phyloP scores from a whole-genome alignment of 2,113 vertebrate genomes.

The Glareola pratincola region DNA sequence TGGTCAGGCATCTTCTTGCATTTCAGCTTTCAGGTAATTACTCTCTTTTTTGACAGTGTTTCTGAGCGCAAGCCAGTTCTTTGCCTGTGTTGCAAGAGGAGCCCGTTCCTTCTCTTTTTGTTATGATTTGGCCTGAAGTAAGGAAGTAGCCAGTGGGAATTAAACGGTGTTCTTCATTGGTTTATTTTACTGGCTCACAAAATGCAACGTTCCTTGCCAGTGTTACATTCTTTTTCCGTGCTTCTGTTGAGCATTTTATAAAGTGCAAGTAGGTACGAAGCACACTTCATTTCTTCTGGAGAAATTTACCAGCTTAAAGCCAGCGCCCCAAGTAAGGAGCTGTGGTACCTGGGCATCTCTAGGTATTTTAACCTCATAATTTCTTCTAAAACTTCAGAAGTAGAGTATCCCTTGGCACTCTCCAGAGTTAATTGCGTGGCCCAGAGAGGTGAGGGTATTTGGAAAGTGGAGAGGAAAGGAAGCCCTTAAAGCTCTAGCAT shows the following conservation, averaged over 20 bases:
- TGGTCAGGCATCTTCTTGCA: not conserved
- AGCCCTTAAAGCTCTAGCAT: not conserved
- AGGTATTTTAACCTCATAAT: not conserved
- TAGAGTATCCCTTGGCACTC: not conserved
- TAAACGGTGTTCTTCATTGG: not conserved
- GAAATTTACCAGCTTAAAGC: not conserved
- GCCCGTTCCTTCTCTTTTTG: not conserved
- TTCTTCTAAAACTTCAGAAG: not conserved
- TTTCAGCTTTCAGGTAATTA: constrained; percentile 8
- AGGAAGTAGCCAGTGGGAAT: not conserved
- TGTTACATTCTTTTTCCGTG: not conserved
- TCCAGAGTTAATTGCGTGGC: not conserved
- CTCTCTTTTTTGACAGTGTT: not conserved
- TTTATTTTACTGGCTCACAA: not conserved
- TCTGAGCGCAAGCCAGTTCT: not conserved
- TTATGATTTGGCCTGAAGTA: not conserved
- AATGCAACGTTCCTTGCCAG: not conserved
- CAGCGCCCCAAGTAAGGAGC: not conserved
- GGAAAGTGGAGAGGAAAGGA: not conserved
- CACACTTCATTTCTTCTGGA: not conserved
- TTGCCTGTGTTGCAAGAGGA: not conserved
- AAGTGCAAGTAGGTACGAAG: not conserved
- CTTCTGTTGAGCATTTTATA: not conserved
- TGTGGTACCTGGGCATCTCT: not conserved
- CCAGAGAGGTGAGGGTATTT: not conserved